These are phyloP conservation scores for Cryptoprocta ferox DNA, from an alignment of 2,797 vertebrate species.

Conservation along the genomic window DNA sequence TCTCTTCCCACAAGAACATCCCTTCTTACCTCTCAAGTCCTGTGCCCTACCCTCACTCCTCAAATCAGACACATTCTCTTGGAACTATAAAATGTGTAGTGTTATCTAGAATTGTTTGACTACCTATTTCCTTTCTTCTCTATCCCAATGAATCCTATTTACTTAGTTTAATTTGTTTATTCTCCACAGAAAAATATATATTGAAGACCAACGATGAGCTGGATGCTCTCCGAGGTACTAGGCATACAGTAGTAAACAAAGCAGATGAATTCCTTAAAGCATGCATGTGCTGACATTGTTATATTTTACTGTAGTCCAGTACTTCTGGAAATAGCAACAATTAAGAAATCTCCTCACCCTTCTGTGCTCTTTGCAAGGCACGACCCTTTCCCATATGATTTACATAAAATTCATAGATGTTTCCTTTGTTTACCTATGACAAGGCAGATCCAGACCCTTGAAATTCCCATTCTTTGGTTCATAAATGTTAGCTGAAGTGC, in stretches of 20 bases:
- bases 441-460: fast-evolving
- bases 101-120: background rate
- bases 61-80: background rate
- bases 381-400: background rate
- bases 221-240: background rate
- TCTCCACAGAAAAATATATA: background rate
- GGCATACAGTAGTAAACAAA: background rate
- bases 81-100: background rate
- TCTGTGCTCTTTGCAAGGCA: background rate
- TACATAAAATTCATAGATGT: background rate
- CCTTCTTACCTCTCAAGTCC: background rate
- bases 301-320: background rate
- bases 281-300: background rate
- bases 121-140: background rate
- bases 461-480: background rate
- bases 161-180: background rate
- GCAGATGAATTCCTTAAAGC: background rate
- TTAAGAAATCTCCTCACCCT: background rate
- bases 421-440: background rate
- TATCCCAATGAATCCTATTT: background rate
- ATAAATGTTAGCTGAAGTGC: background rate
- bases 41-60: background rate
- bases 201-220: background rate
- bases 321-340: background rate
- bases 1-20: background rate